These are phyloP conservation scores for Holothuria scabra DNA, from an alignment of 53 echinoderm and acorn worm species.

Conservation along the genomic window DNA sequence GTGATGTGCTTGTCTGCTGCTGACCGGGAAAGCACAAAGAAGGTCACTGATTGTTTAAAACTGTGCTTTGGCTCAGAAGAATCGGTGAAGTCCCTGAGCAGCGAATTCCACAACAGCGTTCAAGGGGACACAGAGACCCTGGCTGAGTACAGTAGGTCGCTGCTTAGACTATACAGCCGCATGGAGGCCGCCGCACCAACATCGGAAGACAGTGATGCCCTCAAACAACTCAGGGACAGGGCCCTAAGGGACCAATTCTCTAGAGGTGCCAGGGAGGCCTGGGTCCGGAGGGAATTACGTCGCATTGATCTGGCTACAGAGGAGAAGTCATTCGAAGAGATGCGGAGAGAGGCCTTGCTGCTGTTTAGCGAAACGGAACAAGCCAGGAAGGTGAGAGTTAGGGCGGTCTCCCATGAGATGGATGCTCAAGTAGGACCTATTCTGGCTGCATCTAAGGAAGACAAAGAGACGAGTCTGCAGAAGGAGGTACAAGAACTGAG, in stretches of 20 bases:
- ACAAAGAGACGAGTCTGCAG: neutral
- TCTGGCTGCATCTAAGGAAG: neutral
- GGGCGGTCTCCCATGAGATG: neutral
- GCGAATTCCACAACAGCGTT: conserved; percentile 43
- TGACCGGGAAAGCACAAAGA: neutral
- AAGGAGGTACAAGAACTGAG: conserved; percentile 1
- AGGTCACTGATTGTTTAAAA: neutral
- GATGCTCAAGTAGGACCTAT: neutral
- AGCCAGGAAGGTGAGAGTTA: neutral
- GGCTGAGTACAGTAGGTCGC: conserved; percentile 41
- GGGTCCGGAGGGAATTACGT: conserved; percentile 31
- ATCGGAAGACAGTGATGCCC: conserved; percentile 28
- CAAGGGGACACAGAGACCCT: conserved; percentile 55
- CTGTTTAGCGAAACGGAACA: neutral
- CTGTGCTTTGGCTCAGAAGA: conserved; percentile 39
- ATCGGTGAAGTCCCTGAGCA: conserved; percentile 23
- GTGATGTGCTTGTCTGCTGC: conserved; percentile 24
- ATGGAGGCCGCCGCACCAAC: conserved; percentile 48
- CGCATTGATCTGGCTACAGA: conserved; percentile 11
- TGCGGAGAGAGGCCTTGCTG: neutral
- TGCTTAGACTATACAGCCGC: conserved; percentile 30
- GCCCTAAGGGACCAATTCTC: conserved; percentile 3
- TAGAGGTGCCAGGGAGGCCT: conserved; percentile 5
- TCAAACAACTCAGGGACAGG: conserved; percentile 6
- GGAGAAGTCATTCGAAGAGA: neutral